Evolutionary conservation across 2,888 invertebrate genomes (phyloP).

Genomic region (Cyrtodaria siliqua): DNA sequence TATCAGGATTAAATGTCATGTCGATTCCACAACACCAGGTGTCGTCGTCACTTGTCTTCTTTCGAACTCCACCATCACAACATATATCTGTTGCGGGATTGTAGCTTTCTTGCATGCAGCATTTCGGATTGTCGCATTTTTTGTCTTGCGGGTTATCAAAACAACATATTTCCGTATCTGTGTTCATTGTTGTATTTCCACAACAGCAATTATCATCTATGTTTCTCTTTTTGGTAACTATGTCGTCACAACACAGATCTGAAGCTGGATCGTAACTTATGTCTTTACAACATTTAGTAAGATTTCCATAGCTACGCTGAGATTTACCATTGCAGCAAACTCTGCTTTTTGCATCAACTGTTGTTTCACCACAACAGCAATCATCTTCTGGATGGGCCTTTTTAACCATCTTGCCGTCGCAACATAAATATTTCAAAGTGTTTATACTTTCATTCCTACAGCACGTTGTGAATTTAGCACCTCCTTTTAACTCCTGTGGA

Average conservation of each 20-base stretch:
- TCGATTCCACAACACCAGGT: slow-evolving; percentile 52
- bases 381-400: slow-evolving; percentile 37
- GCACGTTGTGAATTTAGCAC: slow-evolving; percentile 42
- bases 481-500: slow-evolving; percentile 40
- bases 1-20: slow-evolving; percentile 49
- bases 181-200: slow-evolving; percentile 52
- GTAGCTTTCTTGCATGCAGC: slow-evolving; percentile 47
- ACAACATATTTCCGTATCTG: slow-evolving; percentile 46
- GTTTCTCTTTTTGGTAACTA: slow-evolving; percentile 27
- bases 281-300: slow-evolving; percentile 45
- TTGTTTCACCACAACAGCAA: slow-evolving; percentile 54
- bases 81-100: slow-evolving; percentile 36
- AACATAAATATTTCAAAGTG: slow-evolving; percentile 38
- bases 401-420: slow-evolving; percentile 31
- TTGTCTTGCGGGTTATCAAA: slow-evolving; percentile 28
- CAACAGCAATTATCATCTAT: slow-evolving; percentile 47
- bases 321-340: slow-evolving; percentile 55
- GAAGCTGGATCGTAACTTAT: slow-evolving; percentile 45
- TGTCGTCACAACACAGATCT: slow-evolving; percentile 33
- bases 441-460: slow-evolving; percentile 44
- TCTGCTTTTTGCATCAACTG: slow-evolving; percentile 35
- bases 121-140: slow-evolving; percentile 34
- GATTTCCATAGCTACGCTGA: slow-evolving; percentile 35
- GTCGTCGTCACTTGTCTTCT: slow-evolving; percentile 42
- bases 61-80: slow-evolving; percentile 45